Conservation (phyloP, 1,140 invertebrate genomes). For the Drosophila malerkotliana region DNA sequence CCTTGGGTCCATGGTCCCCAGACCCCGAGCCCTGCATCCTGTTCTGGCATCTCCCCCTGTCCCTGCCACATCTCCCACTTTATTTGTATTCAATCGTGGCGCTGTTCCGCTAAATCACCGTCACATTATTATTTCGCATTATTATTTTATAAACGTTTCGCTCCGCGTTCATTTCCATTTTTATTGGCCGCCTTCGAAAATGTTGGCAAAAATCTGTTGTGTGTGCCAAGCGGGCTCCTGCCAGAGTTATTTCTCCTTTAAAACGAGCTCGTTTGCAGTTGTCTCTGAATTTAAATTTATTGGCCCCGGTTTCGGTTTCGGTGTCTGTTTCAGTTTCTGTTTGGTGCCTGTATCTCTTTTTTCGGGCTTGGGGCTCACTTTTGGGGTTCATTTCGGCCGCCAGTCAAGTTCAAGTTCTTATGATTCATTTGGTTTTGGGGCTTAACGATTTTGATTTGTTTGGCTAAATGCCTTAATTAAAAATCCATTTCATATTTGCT, state of each 20-base stretch:
- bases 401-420: conserved; percentile 50
- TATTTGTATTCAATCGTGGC: conserved; percentile 83
- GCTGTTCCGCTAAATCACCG: conserved; percentile 82
- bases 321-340: conserved; percentile 15
- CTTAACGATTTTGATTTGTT: conserved; percentile 59
- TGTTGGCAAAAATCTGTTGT: conserved; percentile 47
- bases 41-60: background rate
- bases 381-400: conserved; percentile 22
- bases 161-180: conserved; percentile 79
- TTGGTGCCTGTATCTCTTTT: conserved; percentile 1
- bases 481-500: conserved; percentile 73
- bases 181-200: conserved; percentile 79
- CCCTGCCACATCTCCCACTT: conserved; percentile 36
- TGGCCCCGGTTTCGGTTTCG: conserved; percentile 22
- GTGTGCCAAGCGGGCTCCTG: background rate
- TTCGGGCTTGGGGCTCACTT: background rate
- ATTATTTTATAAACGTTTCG: conserved; percentile 83
- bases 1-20: conserved; percentile 21
- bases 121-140: conserved; percentile 83
- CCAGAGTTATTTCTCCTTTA: conserved; percentile 42
- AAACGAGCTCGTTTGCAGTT: conserved; percentile 72
- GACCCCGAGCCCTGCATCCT: background rate
- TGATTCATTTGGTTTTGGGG: conserved; percentile 63
- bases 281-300: conserved; percentile 70
- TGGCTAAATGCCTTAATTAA: conserved; percentile 79